Base-by-base conservation (phyloP, 2,888 invertebrate species). In the Dorcus parallelipipedus region DNA sequence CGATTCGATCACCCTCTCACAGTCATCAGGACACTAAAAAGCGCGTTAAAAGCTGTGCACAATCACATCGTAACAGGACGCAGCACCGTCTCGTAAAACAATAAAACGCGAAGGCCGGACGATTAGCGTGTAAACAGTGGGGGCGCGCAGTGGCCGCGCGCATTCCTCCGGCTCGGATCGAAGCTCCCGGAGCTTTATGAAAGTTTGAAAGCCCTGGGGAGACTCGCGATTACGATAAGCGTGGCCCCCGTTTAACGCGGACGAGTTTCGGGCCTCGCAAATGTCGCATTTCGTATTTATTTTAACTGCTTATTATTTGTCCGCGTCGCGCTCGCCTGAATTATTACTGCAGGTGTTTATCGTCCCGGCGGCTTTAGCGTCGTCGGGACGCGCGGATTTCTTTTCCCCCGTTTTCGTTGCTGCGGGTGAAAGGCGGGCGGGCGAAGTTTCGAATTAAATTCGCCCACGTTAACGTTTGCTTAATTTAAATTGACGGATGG, bases 181-280 rank as follows among this genome's bases (percentile, higher is more conserved):
- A 65, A 65, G 60, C 61, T 61, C 64, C 60, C 61, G 60, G 61
- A 60, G 61, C 57, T 65, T 65, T 63, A 63, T 63, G 61, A 65
- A 65, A 65, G 59, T 65, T 65, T 65, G 60, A 65, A 60, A 61
- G 54, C 59, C 62, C 61, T 38, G 60, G 63, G 65, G 61, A 60
- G 62, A 55, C 61, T 49, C 55, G 61, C 61, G 64, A 64, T 64
- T 64, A 64, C 61, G 59, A 61, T 61, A 62, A 62, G 59, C 60
- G 58, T 39, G 54, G 51, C 49, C 56, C 51, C 48, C 54, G 62
- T 58, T 56, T 49, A 51, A 60, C 50, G 58, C 58, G 33, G 33
- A 60, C 54, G 51, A 47, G 45, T 20, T 42, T 52, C 8, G 23
- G 41, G 42, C 17, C n/a, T 42, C 38, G 17, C 50, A 20, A 9